Conservation (phyloP, 2,888 invertebrate species). For the Mythimna albipuncta region DNA sequence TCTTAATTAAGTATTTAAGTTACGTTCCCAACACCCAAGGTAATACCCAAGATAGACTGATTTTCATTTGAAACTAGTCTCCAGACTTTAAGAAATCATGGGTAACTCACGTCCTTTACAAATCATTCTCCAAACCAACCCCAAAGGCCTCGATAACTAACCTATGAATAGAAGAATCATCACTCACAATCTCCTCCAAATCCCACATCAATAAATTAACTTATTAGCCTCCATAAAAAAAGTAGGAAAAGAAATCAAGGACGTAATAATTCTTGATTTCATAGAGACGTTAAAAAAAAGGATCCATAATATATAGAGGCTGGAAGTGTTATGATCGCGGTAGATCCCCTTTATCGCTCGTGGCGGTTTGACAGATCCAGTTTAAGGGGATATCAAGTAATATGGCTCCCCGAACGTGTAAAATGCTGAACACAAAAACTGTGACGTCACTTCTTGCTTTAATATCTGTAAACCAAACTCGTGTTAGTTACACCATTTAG, state of each 20-base stretch:
- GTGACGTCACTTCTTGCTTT: conserved; percentile 16
- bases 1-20: no score
- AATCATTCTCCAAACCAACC: conserved; percentile 14
- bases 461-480: conserved; percentile 2
- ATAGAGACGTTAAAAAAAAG: conserved; percentile 69
- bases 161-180: conserved; percentile 22
- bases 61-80: no score
- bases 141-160: background rate
- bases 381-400: conserved; percentile 66
- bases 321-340: conserved; percentile 72
- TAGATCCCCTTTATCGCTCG: conserved; percentile 74
- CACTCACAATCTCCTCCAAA: conserved; percentile 16
- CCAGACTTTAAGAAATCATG: no score
- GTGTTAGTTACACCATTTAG: no score
- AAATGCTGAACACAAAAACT: conserved; percentile 54
- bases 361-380: conserved; percentile 72
- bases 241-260: conserved; percentile 43
- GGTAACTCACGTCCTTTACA: background rate
- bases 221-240: conserved; percentile 47
- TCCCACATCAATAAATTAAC: conserved; percentile 37
- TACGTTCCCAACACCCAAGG: no score
- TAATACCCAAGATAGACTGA: no score
- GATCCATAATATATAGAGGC: conserved; percentile 65
- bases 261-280: conserved; percentile 52
- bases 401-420: conserved; percentile 37